Percentiles rank a stretch among this genome's conserved stretches.
These are phyloP conservation scores for Miltochrista miniata DNA, from an alignment of 2,888 invertebrate genomes.

Conservation along the genomic window DNA sequence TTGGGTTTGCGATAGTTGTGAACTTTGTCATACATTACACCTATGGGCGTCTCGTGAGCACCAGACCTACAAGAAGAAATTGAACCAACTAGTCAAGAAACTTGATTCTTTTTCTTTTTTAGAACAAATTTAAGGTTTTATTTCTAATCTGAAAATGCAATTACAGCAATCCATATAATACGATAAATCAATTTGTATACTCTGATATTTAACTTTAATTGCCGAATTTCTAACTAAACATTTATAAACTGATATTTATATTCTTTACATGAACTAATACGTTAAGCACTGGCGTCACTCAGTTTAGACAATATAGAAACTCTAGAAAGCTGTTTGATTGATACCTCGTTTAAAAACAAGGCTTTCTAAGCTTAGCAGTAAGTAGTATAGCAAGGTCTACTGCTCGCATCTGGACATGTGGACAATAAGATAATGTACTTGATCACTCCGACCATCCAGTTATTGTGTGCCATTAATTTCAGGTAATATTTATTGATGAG, in stretches of 20 bases:
- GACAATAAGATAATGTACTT: constrained; percentile 30
- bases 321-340: constrained; percentile 41
- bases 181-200: no score
- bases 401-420: constrained; percentile 18
- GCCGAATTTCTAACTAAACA: not conserved
- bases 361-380: constrained; percentile 31
- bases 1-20: no score
- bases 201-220: no score
- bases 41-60: no score
- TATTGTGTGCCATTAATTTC: constrained; percentile 76
- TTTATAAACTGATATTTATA: not conserved
- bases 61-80: no score
- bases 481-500: constrained; percentile 33
- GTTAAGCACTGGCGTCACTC: constrained; percentile 28
- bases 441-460: constrained; percentile 55
- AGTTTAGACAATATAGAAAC: constrained; percentile 41
- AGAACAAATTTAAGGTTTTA: not conserved
- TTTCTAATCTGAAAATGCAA: no score
- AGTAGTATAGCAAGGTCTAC: constrained; percentile 24
- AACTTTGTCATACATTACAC: no score
- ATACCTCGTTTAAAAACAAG: constrained; percentile 36
- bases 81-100: no score
- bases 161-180: no score
- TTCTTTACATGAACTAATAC: constrained; percentile 17
- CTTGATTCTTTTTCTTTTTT: no score